These are phyloP conservation scores for Dicerorhinus sumatrensis DNA, from an alignment of 2,113 vertebrate species.

Conservation along the genomic window DNA sequence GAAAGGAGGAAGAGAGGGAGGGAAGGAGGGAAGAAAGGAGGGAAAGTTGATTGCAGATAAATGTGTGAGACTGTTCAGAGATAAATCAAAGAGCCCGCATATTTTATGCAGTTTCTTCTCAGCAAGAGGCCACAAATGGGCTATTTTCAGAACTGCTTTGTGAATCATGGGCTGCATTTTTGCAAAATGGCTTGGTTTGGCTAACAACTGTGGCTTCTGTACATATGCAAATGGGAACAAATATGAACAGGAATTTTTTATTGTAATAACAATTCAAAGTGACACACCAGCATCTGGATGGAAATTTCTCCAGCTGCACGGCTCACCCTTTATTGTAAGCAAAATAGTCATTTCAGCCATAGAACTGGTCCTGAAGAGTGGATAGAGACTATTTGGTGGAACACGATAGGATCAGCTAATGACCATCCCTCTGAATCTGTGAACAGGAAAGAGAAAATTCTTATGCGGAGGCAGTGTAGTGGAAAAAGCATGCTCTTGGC, in stretches of 20 bases:
- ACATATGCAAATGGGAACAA: conserved; percentile 70
- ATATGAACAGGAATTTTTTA: conserved; percentile 72
- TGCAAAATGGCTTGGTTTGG: conserved; percentile 1
- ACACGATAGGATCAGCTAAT: not conserved
- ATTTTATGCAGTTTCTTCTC: conserved; percentile 66
- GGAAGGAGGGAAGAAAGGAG: not conserved
- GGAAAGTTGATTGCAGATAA: conserved; percentile 45
- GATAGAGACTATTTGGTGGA: conserved; percentile 18
- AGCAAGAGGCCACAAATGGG: conserved; percentile 56
- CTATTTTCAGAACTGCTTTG: conserved; percentile 71
- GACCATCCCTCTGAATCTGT: not conserved
- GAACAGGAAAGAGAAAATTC: not conserved
- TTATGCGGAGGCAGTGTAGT: not conserved
- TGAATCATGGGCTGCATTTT: conserved; percentile 18
- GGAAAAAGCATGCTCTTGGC: not conserved
- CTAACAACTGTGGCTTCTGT: conserved; percentile 51
- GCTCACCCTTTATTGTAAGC: conserved; percentile 12
- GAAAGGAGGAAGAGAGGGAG: not conserved
- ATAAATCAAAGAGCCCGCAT: conserved; percentile 64
- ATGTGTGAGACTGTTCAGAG: conserved; percentile 11
- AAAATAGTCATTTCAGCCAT: conserved; percentile 41
- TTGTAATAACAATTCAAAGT: conserved; percentile 71
- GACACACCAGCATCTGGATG: conserved; percentile 22
- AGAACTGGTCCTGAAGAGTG: not conserved
- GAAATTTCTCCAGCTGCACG: conserved; percentile 57